These are phyloP conservation scores for Zoanthus sociatus DNA, from an alignment of 92 coral and sea anemone species.

Conservation along the genomic window DNA sequence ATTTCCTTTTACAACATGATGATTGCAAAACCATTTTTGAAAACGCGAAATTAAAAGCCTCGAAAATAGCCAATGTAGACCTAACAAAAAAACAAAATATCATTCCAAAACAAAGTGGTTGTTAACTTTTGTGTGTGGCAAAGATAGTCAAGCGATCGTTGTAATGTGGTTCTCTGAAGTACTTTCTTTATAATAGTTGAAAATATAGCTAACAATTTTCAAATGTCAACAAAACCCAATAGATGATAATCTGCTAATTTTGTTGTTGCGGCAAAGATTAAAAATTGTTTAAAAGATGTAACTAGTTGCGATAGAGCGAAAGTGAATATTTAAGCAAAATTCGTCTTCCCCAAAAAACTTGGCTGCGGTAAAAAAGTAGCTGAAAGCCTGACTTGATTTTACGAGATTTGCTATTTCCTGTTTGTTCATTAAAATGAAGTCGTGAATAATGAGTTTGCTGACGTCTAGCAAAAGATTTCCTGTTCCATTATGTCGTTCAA, in stretches of 20 bases:
- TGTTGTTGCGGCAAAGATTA: background rate
- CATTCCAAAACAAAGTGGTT: background rate
- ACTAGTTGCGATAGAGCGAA: background rate
- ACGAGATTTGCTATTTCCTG: slow-evolving; percentile 86
- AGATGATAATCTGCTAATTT: slow-evolving; percentile 41
- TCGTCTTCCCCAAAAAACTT: background rate
- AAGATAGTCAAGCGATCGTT: background rate
- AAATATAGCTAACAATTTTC: slow-evolving; percentile 24
- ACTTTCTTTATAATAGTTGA: background rate
- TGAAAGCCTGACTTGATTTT: background rate
- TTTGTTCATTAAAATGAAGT: slow-evolving; percentile 73
- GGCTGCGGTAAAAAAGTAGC: background rate
- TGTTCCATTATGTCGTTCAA: slow-evolving; percentile 64
- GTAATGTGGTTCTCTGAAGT: background rate
- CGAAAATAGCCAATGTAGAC: background rate
- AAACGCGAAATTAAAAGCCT: background rate
- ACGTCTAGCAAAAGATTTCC: slow-evolving; percentile 79
- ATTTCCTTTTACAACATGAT: slow-evolving; percentile 32
- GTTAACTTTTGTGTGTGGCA: background rate
- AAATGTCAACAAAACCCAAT: slow-evolving; percentile 34
- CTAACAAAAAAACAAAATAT: background rate
- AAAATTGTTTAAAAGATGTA: background rate
- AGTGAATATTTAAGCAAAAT: background rate
- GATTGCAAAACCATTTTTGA: slow-evolving; percentile 9
- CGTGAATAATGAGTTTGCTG: slow-evolving; percentile 69